These are phyloP conservation scores for Yponomeuta evonymella DNA, from an alignment of 2,888 invertebrate genomes.

Conservation along the genomic window DNA sequence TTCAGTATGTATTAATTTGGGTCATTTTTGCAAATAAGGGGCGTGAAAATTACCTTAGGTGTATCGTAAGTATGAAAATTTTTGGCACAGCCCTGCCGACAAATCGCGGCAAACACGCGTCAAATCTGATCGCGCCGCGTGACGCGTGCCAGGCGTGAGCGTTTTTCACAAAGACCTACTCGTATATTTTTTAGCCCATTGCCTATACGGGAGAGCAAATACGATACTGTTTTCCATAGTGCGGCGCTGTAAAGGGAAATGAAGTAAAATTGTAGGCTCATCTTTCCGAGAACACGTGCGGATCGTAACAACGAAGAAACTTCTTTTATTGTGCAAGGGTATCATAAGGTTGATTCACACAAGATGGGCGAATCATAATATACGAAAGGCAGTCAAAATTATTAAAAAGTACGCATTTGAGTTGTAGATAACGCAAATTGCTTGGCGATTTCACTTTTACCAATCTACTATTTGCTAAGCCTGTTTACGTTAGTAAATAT, in stretches of 20 bases:
- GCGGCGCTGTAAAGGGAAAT: neutral
- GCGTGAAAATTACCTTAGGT: neutral
- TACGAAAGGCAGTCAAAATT: too few species aligned
- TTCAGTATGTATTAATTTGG: too few species aligned
- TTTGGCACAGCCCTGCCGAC: neutral
- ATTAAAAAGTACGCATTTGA: too few species aligned
- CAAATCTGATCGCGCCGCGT: constrained; percentile 40
- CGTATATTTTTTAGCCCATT: neutral
- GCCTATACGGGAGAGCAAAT: neutral
- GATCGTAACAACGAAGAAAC: constrained; percentile 21
- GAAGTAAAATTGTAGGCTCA: neutral
- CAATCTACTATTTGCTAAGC: too few species aligned
- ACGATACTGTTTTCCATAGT: constrained; percentile 1
- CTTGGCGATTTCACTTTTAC: too few species aligned
- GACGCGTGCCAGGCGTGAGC: constrained; percentile 43
- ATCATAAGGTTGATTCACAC: neutral
- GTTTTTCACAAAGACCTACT: constrained; percentile 46
- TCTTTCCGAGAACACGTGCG: constrained; percentile 29
- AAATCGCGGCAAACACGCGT: constrained; percentile 33
- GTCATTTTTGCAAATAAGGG: neutral
- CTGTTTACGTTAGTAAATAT: too few species aligned
- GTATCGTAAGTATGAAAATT: neutral
- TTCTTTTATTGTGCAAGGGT: constrained; percentile 1
- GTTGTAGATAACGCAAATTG: too few species aligned
- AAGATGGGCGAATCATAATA: too few species aligned